Evolutionary conservation across 2,797 vertebrate species (phyloP), one percentile per base, ranked within the genome.

Genomic region (Adrianichthys oophorus): DNA sequence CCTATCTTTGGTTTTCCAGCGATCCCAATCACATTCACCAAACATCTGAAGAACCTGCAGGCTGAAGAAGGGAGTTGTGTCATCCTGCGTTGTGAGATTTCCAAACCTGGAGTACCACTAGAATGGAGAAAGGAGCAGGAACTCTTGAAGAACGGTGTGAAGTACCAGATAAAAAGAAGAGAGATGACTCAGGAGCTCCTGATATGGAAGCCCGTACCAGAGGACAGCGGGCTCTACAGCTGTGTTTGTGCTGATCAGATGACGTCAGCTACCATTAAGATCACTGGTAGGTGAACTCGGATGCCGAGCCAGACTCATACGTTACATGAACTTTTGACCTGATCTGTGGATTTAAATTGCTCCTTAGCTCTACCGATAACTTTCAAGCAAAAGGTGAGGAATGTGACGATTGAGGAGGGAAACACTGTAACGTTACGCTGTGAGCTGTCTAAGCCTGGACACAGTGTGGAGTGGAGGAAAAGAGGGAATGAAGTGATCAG

Each of bases 201-300:
- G 29, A 91, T 98, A 70, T 85, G 81, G 80, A 92, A 92, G 21
- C 77, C 95, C 50, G 76, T 83, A 24, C 83, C 89, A 8, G 92
- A 93, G 41, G 96, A 99, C 54, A 86, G 92, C 0, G 95, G 95
- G 4, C 82, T 92, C 6, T 99, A 97, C 52, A 92, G 87, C 65
- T 99, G 97, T 67, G 70, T 91, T 50, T 96, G 94, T 46, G 91
- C 92, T n/a, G 89, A 94, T 56, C 94, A 94, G 82, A 86, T 76
- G 69, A 98, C 95, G 16, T 91, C 93, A 0, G 92, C 95, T 29
- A 86, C 83, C 0, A 70, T 98, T 73, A 94, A 74, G 4, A 87
- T 99, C 62, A 92, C 91, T 41, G 94, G 96, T 98, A 90, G 19
- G 42, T 19, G 4, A 21, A 4, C 3, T 2, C 23, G 4, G 8